Evolutionary conservation across 2,888 invertebrate genomes (phyloP).

Genomic region (Dolichomitus sp.): DNA sequence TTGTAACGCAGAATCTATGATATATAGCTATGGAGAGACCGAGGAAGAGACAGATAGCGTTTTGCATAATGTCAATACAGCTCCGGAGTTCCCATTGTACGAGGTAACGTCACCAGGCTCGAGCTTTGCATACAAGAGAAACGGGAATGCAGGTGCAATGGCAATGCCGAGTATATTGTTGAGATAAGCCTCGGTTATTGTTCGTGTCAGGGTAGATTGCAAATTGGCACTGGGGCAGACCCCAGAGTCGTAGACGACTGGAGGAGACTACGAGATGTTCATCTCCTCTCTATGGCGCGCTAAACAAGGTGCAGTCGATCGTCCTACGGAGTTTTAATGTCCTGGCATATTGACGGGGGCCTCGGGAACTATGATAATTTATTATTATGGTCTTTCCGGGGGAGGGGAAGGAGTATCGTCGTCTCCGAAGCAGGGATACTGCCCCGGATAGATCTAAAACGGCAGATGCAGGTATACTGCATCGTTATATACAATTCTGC

Average conservation of each 20-base stretch:
- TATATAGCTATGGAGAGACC: neutral
- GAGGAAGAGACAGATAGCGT: neutral
- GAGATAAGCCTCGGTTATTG: slow-evolving; percentile 11
- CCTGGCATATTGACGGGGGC: neutral
- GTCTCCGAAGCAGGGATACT: neutral
- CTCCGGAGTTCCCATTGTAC: slow-evolving; percentile 16
- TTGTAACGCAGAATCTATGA: slow-evolving; percentile 15
- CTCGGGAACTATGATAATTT: slow-evolving; percentile 14
- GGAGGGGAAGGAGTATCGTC: neutral
- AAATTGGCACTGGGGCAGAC: neutral
- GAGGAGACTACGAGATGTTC: slow-evolving; percentile 10
- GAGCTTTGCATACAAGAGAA: neutral
- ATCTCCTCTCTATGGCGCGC: slow-evolving; percentile 1
- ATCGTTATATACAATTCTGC: neutral
- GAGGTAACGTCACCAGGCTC: neutral
- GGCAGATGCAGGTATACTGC: slow-evolving; percentile 5
- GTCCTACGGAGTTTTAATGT: slow-evolving; percentile 6
- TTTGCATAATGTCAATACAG: slow-evolving; percentile 61
- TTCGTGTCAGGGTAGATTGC: neutral
- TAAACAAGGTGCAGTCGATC: slow-evolving; percentile 14
- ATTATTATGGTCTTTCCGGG: slow-evolving; percentile 34
- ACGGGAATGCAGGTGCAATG: neutral
- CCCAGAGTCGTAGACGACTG: neutral
- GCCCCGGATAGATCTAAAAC: slow-evolving; percentile 5
- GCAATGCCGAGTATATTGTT: slow-evolving; percentile 1